Base-by-base conservation (phyloP, 2,888 invertebrate genomes). In the Gastracanthus pulcherrimus region DNA sequence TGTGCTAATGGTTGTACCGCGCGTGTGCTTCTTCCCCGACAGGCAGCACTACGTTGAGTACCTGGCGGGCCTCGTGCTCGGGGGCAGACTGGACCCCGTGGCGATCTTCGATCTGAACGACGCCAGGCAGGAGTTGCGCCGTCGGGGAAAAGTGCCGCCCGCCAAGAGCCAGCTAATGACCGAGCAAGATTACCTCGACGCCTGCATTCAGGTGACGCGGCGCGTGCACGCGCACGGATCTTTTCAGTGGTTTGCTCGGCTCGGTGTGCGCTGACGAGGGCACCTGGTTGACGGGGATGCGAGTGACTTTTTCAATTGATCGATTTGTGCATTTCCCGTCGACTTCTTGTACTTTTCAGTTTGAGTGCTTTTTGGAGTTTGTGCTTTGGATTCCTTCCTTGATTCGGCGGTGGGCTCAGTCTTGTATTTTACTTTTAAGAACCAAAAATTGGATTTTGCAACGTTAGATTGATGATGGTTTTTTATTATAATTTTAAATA, bases 31-130 rank as follows among this genome's bases (percentile, higher is more conserved):
- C 81, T 91, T 92, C 89, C 91, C 91, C 90, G 93, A 90, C 94
- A 98, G 98, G 94, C 93, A 94, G 91, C 98, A 98, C 94, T 98
- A 98, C 94, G 95, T 98, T 92, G 98, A 98, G 94, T 98, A 98
- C 93, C 94, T 99, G 94, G 97, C 98, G 91, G 95, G 94, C 88
- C 94, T 96, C 92, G 96, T 98, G 92, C 96, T 96, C 92, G 94
- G 94, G 92, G 94, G 95, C 91, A 94, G 94, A 89, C 94, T 98
- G 92, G 98, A 99, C 93, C 98, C 98, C 6, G 94, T 98, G 89
- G 94, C 95, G 86, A 96, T 98, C 90, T 95, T 98, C 94, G 96
- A 96, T 91, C 94, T 96, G 91, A 94, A 95, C 87, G 98, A 98
- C 91, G 95, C 98, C 89, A 95, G 96, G 87, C 97, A 97, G 88